Base-by-base conservation (phyloP, 2,113 vertebrate species). In the Xenopus laevis region DNA sequence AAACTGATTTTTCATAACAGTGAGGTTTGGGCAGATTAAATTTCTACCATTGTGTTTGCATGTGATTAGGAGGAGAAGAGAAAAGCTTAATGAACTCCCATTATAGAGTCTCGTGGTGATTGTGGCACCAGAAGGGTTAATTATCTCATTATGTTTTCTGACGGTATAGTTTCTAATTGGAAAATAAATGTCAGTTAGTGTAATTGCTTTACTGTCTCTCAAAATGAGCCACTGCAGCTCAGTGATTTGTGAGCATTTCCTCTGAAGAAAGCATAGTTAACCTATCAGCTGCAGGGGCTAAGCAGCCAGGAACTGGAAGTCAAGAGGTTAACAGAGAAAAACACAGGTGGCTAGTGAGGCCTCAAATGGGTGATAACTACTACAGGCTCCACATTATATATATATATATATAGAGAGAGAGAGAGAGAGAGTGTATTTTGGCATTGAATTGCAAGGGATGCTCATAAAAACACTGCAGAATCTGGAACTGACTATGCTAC, bases 111-210 rank as follows among this genome's bases (percentile, higher is more conserved):
- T 58, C 8, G 33, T 18, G 15, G 5, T 58, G 17, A 20, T 11
- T n/a, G 17, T 16, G 17, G 55, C 55, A 16, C 17, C 18, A 20
- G 55, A 58, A 20, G 55, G 55, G 55, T 58, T 58, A 58, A 58
- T 58, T 18, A 58, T 58, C 55, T 58, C 55, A 58, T 58, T 58
- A 20, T 20, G 17, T 58, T 17, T 18, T 58, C 55, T 16, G 55
- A 17, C 17, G 55, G 55, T 58, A 58, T 58, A 4, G 55, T 18
- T 58, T 58, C 17, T 58, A 17, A 58, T 58, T 58, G 55, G 55
- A 58, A 17, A 58, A 58, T 17, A 58, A 58, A 58, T 58, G 55
- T 20, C 55, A 20, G 55, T 58, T 17, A 58, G 55, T 58, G 55
- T 58, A 17, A 20, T 58, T 58, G 55, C 55, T 18, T 58, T 58